A percentile compares a stretch with the other conserved stretches of the same genome.
phyloP scores from a whole-genome alignment of 2,888 invertebrate genomes.

The Drosophila anomalata region DNA sequence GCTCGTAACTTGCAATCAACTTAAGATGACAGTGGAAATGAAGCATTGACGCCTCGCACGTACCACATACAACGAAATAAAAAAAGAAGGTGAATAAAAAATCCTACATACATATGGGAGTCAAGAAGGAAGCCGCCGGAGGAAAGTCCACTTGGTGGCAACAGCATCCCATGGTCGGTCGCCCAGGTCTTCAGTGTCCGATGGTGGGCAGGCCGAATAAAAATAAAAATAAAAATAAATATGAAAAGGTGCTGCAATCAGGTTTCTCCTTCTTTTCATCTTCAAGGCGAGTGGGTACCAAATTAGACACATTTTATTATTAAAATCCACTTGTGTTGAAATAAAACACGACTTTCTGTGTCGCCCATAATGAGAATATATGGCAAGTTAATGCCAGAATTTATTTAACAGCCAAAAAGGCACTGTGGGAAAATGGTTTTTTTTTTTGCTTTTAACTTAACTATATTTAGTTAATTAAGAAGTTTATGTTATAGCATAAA shows the following conservation, averaged over 20 bases:
- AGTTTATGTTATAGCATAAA: no score
- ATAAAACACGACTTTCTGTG: conserved; percentile 84
- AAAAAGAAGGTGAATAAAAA: not conserved
- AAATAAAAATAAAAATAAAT: conserved; percentile 26
- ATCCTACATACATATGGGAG: conserved; percentile 6
- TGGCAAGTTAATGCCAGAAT: conserved; percentile 83
- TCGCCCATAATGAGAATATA: conserved; percentile 84
- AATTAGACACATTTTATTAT: conserved; percentile 83
- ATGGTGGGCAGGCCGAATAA: conserved; percentile 50
- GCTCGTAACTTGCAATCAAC: conserved; percentile 83
- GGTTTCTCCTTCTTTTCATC: conserved; percentile 49
- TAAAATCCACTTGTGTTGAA: conserved; percentile 84
- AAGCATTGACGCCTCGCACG: conserved; percentile 83
- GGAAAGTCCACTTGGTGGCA: conserved; percentile 21
- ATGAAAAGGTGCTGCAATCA: conserved; percentile 65
- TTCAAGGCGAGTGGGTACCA: conserved; percentile 68
- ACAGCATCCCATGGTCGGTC: conserved; percentile 22
- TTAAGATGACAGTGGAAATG: conserved; percentile 83
- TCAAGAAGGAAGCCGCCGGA: conserved; percentile 27
- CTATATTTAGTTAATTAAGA: not conserved
- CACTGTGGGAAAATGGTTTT: conserved; percentile 23
- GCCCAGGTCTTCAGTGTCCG: conserved; percentile 8
- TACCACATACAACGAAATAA: conserved; percentile 59
- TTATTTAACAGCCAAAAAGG: conserved; percentile 78
- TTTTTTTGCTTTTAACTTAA: not conserved